Conservation (phyloP, 2,888 invertebrate genomes). For the Ethmia dodecea region DNA sequence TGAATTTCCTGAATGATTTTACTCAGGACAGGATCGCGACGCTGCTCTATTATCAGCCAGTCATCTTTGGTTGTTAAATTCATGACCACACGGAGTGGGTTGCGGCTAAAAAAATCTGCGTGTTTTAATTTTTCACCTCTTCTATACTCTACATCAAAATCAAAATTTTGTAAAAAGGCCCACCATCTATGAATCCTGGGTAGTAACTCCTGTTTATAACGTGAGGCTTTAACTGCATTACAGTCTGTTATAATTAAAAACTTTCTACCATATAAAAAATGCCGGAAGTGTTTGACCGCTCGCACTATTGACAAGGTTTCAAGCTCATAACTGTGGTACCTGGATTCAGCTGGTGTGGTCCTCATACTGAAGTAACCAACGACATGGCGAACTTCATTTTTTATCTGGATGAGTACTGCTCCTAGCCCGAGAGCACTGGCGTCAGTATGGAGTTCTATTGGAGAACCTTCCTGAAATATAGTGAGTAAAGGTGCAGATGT, state of each 20-base stretch:
- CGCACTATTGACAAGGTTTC: background rate
- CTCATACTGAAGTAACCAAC: background rate
- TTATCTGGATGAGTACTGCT: background rate
- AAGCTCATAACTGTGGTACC: background rate
- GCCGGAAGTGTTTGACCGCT: background rate
- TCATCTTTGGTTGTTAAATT: background rate
- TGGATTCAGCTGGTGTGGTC: background rate
- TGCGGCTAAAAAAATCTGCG: constrained; percentile 1
- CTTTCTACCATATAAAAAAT: background rate
- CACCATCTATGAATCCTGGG: constrained; percentile 3
- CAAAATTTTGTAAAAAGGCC: constrained; percentile 2
- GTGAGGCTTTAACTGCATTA: background rate
- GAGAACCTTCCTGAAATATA: background rate
- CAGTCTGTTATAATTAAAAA: background rate
- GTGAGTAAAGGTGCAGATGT: background rate
- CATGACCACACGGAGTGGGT: too few species aligned
- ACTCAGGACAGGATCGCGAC: constrained; percentile 12
- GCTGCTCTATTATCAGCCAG: constrained; percentile 5
- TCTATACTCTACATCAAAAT: constrained; percentile 6
- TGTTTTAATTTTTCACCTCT: constrained; percentile 4
- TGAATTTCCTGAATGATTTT: constrained; percentile 6
- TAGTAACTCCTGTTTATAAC: background rate
- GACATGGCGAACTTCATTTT: background rate
- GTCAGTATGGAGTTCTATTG: background rate
- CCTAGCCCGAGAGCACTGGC: background rate